phyloP scores from a whole-genome alignment of 2,797 vertebrate genomes.

The Nyctalus aviator region DNA sequence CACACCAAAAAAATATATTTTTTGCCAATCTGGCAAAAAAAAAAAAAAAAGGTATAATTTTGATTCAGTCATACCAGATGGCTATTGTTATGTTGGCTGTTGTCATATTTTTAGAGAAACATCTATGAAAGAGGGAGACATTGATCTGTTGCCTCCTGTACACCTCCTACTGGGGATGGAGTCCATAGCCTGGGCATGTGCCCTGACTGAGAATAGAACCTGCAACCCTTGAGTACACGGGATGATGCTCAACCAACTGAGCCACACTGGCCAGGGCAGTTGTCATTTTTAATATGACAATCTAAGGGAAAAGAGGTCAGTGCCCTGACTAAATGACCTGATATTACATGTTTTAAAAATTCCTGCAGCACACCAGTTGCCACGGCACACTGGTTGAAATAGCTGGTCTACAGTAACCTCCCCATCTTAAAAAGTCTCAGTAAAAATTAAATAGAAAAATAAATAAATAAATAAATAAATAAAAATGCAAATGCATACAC shows the following conservation, averaged over 20 bases:
- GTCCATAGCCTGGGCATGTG: background rate
- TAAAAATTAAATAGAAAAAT: constrained; percentile 34
- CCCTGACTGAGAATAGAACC: background rate
- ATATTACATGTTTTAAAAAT: background rate
- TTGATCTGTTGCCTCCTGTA: background rate
- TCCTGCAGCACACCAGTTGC: background rate
- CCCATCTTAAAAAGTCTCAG: constrained; percentile 7
- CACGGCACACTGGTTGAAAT: background rate
- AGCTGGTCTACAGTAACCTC: background rate
- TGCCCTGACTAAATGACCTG: background rate
- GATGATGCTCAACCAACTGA: background rate
- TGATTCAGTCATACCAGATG: background rate
- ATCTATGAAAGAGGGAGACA: background rate
- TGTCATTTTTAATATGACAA: background rate
- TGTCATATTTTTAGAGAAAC: background rate
- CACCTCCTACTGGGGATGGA: background rate
- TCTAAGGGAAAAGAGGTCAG: background rate
- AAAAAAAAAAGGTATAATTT: background rate
- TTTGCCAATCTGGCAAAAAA: background rate
- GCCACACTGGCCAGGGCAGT: background rate
- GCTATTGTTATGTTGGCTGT: background rate
- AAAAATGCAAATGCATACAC: background rate
- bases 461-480: background rate
- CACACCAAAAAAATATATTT: background rate
- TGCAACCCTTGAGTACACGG: background rate